Percentiles rank a stretch among this genome's conserved stretches.
Conservation (phyloP, 2,888 invertebrate genomes). For the Caenorhabditis panamensis region DNA sequence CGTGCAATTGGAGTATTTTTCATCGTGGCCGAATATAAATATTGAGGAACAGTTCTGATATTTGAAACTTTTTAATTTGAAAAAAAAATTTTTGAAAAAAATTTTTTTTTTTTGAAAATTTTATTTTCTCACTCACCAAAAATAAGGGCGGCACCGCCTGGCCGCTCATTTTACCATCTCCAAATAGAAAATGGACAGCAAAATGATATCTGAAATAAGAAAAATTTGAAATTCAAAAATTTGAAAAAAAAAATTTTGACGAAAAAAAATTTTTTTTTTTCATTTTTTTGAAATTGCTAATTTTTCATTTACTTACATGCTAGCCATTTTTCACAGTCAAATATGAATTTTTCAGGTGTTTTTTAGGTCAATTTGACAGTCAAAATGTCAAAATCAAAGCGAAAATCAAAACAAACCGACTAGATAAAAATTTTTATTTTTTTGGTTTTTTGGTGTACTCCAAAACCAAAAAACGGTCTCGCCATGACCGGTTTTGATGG, state of each 20-base stretch:
- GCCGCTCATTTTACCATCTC: conserved; percentile 59
- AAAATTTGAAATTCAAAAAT: not conserved
- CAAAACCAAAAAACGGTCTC: not conserved
- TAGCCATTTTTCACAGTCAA: no score
- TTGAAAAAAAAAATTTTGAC: no score
- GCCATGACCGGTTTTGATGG: not conserved
- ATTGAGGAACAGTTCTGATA: conserved; percentile 61
- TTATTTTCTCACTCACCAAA: no score
- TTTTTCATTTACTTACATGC: no score
- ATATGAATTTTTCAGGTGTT: not conserved
- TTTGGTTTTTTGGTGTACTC: not conserved
- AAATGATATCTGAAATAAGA: conserved; percentile 38
- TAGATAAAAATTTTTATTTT: not conserved
- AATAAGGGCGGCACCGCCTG: conserved; percentile 56
- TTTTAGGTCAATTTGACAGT: not conserved
- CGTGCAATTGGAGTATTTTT: conserved; percentile 63
- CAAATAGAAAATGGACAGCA: conserved; percentile 53
- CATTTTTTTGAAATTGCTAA: no score
- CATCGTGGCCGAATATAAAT: conserved; percentile 58
- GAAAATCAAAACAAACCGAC: not conserved
- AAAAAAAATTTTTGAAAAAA: conserved; percentile 1
- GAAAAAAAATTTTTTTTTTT: no score
- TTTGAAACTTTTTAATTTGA: not conserved
- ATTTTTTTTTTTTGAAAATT: no score
- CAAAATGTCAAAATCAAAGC: not conserved